Conservation (phyloP, 2,797 vertebrate genomes). For the Tamandua tetradactyla region DNA sequence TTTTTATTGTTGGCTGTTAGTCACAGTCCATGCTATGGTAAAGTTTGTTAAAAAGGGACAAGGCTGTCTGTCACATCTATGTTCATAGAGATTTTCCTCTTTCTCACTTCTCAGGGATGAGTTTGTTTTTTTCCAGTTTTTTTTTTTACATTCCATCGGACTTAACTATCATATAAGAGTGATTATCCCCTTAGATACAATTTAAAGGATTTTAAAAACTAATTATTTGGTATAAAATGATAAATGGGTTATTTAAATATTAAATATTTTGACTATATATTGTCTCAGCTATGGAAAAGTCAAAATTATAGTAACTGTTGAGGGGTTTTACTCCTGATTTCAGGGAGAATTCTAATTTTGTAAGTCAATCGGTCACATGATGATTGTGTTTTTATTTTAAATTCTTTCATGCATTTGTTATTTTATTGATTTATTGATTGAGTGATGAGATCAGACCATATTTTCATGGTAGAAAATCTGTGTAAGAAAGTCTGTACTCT, state of each 20-base stretch:
- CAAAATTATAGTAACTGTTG: conserved; percentile 23
- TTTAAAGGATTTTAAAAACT: conserved; percentile 49
- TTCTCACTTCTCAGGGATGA: conserved; percentile 73
- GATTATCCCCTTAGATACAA: conserved; percentile 48
- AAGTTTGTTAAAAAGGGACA: conserved; percentile 34
- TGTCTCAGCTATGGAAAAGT: conserved; percentile 45
- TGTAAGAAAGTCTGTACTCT: conserved; percentile 18
- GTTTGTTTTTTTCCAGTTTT: conserved; percentile 41
- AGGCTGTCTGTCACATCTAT: conserved; percentile 12
- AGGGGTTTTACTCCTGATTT: conserved; percentile 15
- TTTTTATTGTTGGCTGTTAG: conserved; percentile 67
- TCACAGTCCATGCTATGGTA: conserved; percentile 30
- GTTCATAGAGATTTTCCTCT: conserved; percentile 41
- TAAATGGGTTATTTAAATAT: conserved; percentile 53
- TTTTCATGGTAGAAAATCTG: conserved; percentile 28
- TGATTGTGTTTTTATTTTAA: conserved; percentile 27
- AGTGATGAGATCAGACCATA: conserved; percentile 28
- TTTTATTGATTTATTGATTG: conserved; percentile 57
- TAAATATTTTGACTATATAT: conserved; percentile 50
- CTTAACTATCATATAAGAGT: conserved; percentile 42
- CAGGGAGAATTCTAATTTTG: conserved; percentile 57
- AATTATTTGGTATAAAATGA: conserved; percentile 36
- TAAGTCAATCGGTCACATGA: conserved; percentile 24
- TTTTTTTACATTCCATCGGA: conserved; percentile 57
- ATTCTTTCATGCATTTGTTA: conserved; percentile 50